Percentiles rank a stretch among this genome's conserved stretches.
Conservation (phyloP, 2,888 invertebrate species). For the Allygus modestus region DNA sequence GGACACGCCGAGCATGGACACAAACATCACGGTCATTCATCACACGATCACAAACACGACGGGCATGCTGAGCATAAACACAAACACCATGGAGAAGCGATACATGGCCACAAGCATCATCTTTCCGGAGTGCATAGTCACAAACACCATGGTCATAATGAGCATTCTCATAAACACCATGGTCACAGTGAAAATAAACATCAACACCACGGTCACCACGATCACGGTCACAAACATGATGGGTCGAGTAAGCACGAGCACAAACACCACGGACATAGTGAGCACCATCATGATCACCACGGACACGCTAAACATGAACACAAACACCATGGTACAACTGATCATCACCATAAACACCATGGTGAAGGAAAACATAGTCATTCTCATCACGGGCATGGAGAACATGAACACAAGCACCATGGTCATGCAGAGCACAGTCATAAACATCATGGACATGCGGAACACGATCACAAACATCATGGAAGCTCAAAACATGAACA, state of each 20-base stretch:
- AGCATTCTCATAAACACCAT: conserved; percentile 69
- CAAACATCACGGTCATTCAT: conserved; percentile 63
- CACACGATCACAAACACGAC: conserved; percentile 64
- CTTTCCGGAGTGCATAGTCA: conserved; percentile 65
- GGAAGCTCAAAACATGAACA: conserved; percentile 60
- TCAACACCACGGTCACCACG: conserved; percentile 64
- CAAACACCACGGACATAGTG: conserved; percentile 61
- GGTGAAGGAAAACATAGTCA: conserved; percentile 67
- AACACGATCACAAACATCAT: conserved; percentile 69
- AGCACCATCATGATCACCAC: conserved; percentile 65
- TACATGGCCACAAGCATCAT: conserved; percentile 66
- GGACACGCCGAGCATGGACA: conserved; percentile 68
- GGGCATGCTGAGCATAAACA: conserved; percentile 59
- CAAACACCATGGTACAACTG: conserved; percentile 67
- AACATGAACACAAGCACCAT: conserved; percentile 65
- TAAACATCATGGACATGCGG: conserved; percentile 68
- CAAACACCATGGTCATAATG: conserved; percentile 66
- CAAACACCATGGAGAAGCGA: conserved; percentile 65
- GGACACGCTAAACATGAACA: conserved; percentile 66
- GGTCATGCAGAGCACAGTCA: conserved; percentile 66
- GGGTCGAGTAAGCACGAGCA: conserved; percentile 63
- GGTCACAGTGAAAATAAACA: conserved; percentile 67
- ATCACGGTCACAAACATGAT: conserved; percentile 66
- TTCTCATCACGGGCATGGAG: conserved; percentile 68
- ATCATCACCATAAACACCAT: conserved; percentile 65